Base-by-base conservation (phyloP, 1,140 invertebrate species). In the Apis cerana region DNA sequence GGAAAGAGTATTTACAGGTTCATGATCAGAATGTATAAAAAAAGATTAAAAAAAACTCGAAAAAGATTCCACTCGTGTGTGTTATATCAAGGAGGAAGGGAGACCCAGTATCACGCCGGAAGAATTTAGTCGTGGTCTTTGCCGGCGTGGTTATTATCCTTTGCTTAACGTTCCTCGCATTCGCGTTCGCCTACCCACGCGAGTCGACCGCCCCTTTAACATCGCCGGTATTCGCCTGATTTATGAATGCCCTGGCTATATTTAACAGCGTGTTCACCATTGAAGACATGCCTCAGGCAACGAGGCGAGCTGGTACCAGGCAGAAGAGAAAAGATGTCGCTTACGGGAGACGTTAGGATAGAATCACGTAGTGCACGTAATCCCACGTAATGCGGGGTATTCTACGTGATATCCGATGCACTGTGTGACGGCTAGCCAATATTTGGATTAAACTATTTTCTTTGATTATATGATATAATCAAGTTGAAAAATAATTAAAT, bases 161-260 rank as follows among this genome's bases (percentile, higher is more conserved):
- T 84, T 80, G 83, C 84, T 88, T 85, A 85, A 88, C 80, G 86
- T 88, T 88, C 80, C 79, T 80, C 71, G 71, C 88, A 85, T 86
- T 89, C 83, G 87, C 86, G 80, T 89, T 81, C 82, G 82, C 71
- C 88, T 82, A 62, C 89, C 89, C 88, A 90, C 89, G 89, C 89
- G 80, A 81, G 75, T 80, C 86, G 85, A 89, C 89, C 88, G 88
- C 89, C 89, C 88, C 88, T 90, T 89, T 90, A 89, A 89, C 89
- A 89, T 89, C 88, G 89, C 64, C 88, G 89, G 85, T 90, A 89
- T 90, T 90, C 87, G 89, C 88, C 86, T 90, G 89, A 90, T 90
- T 90, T 90, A 90, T 90, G 86, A 90, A 90, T 88, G 86, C 89
- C 81, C 80, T 64, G 89, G 89, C 89, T 90, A 90, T 90, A 90